Evolutionary conservation across 2,113 vertebrate genomes (phyloP), one percentile per base, ranked within the genome.

Genomic region (Tinamus guttatus): DNA sequence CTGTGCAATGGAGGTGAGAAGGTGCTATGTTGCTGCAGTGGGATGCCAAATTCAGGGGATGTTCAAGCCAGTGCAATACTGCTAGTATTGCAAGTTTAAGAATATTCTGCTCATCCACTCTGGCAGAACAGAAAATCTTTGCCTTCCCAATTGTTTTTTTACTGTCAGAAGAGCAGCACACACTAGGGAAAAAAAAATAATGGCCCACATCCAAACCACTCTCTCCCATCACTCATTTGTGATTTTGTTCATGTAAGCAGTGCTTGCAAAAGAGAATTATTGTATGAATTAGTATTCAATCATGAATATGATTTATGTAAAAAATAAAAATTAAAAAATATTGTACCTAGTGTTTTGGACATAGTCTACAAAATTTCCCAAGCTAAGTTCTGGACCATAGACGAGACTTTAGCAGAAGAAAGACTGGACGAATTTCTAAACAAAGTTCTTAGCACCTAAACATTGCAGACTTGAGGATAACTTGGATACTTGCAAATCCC

Each of bases 301-400:
- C 16, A 52, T 64, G 19, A 69, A 60, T 60, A 76, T 56, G 0
- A 13, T 75, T 85, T 73, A 80, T 58, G 47, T 82, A 64, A 51
- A 90, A 9, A 0, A 0, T 13, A 2, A 38, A 76, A 54, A 54
- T 76, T 85, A 38, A 73, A 92, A 85, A 47, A 9, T 2, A 3
- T 7, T 8, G 25, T 82, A 41, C 47, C 28, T 64, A 36, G 85
- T 73, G 3, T 10, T 82, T 59, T 62, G 63, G 22, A 93, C 5
- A 8, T 28, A 69, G 13, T 64, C 49, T 56, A 15, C 0, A 1
- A 34, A 76, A 5, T 18, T 76, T 54, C n/a, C 45, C 70, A 63
- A 78, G 19, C 11, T n/a, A 70, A 89, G 16, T 30, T 83, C 49
- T 52, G 32, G 59, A 30, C 41, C 45, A 22, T 27, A 71, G 32